Evolutionary conservation across 2,888 invertebrate genomes (phyloP), one percentile per base, ranked within the genome.

Genomic region (Cheilosia scutellata): DNA sequence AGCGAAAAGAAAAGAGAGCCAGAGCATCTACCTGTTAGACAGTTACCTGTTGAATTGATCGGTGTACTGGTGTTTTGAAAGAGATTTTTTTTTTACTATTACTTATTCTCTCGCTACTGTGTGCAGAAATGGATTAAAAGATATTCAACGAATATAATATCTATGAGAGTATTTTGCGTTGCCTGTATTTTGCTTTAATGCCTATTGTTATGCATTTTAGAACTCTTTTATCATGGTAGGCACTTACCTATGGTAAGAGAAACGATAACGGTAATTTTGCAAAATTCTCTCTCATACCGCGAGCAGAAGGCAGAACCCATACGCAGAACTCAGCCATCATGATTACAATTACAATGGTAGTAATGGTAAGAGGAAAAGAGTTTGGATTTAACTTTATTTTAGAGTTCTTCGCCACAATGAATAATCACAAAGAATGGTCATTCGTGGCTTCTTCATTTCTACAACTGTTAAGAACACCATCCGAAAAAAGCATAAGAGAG

Each of bases 1-100:
- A 88, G 87, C 88, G 87, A 87, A 89, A 89, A 88, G n/a, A 88
- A 87, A 89, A 88, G 89, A 89, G 89, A 84, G 47, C 87, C 89
- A 89, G 89, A 84, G 47, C 87, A 89, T 72, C 80, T 86, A 82
- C 86, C 86, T 86, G 86, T 77, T 80, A 51, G 42, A 53, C 16
- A 16, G n/a, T 72, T 82, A 86, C 86, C 86, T 86, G 86, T 86
- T 86, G 71, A 79, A 60, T 70, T 37, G 53, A 49, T 40, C 31
- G 9, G 27, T 40, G 29, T 11, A 20, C 20, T 25, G 11, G 11
- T 25, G 7, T 63, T 31, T 44, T 77, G 49, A 25, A 76, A 86
- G 84, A 86, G 86, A 80, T 57, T 72, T 13, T 20, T 16, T 60
- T 25, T 11, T 11, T 51, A 74, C 77, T 68, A 68, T 83, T 74